Percentiles rank a stretch among this genome's conserved stretches.
phyloP scores from a whole-genome alignment of 2,797 vertebrate genomes.

The Anolis apletophallus region DNA sequence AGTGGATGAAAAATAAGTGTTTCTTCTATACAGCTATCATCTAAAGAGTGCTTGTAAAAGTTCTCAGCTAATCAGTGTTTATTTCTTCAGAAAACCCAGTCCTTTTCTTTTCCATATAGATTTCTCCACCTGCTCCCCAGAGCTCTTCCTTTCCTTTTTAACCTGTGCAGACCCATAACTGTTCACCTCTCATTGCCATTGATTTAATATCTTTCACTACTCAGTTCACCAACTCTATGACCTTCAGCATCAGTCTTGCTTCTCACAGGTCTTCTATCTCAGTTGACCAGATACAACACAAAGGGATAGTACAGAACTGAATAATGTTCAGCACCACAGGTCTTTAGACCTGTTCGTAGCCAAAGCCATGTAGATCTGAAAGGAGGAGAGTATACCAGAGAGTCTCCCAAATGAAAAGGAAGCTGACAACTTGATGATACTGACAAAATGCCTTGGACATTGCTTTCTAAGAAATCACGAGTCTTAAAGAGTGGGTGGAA shows the following conservation, averaged over 20 bases:
- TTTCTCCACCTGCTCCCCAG: not conserved
- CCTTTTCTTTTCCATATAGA: not conserved
- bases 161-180: not conserved
- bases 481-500: constrained; percentile 45
- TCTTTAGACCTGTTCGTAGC: not conserved
- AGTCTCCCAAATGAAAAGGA: not conserved
- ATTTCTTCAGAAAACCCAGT: not conserved
- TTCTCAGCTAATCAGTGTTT: not conserved
- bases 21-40: not conserved
- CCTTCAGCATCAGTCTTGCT: not conserved
- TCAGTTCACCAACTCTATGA: not conserved
- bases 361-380: not conserved
- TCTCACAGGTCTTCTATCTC: not conserved
- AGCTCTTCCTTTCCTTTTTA: not conserved
- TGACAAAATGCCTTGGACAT: constrained; percentile 53
- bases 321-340: not conserved
- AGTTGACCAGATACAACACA: not conserved
- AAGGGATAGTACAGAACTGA: not conserved
- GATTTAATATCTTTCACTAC: not conserved
- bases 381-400: not conserved
- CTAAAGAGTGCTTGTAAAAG: not conserved
- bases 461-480: constrained; percentile 34
- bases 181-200: not conserved
- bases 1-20: not conserved
- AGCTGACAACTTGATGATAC: constrained; percentile 1